A percentile compares a stretch with the other conserved stretches of the same genome.
These are phyloP conservation scores for Macaria notata DNA, from an alignment of 2,888 invertebrate genomes.

Conservation along the genomic window DNA sequence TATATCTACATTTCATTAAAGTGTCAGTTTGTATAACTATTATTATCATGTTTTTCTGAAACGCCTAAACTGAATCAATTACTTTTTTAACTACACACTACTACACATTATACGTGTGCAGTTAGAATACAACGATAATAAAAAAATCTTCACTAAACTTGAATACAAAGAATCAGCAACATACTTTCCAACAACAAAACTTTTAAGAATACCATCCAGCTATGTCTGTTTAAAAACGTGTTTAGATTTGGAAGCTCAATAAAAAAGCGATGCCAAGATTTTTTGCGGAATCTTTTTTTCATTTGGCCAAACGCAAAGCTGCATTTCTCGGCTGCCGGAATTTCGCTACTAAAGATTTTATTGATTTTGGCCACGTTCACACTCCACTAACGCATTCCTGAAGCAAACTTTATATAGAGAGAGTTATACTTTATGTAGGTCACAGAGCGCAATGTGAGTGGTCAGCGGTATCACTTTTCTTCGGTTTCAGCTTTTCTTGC, in stretches of 20 bases:
- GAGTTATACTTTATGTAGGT: not conserved
- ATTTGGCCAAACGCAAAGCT: slow-evolving; percentile 3
- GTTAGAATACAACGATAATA: no score
- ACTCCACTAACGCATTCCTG: slow-evolving; percentile 1
- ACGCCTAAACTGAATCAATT: no score
- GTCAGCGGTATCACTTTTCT: no score
- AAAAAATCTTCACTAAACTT: no score
- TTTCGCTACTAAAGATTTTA: slow-evolving; percentile 3
- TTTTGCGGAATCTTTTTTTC: slow-evolving; percentile 1
- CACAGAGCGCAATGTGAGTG: no score
- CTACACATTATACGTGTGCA: no score
- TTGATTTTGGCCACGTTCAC: slow-evolving; percentile 8
- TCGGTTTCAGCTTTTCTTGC: no score
- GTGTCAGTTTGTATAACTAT: no score
- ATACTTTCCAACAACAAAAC: not conserved
- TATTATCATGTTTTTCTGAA: no score
- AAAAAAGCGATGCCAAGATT: slow-evolving; percentile 9
- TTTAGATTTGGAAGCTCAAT: slow-evolving; percentile 1
- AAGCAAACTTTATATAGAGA: not conserved
- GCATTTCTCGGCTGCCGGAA: slow-evolving; percentile 2
- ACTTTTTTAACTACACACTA: no score
- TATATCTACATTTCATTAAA: no score
- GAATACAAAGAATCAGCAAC: no score
- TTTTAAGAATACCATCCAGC: not conserved
- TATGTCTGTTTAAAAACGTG: not conserved